Conservation (phyloP, 2,113 vertebrate genomes). For the Felis chaus region DNA sequence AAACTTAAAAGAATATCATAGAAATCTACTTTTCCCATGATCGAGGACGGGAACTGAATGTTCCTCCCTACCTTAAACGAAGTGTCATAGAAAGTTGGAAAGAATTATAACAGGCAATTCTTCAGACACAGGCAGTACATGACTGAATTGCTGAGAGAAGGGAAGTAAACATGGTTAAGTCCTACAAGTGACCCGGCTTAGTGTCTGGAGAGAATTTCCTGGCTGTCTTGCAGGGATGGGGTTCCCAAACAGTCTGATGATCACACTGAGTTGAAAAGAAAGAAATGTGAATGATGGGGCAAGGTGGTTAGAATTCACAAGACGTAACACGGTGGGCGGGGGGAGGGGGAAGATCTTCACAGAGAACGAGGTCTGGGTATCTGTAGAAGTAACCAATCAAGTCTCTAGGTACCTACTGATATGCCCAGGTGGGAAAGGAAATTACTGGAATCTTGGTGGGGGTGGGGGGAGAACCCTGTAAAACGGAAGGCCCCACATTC, state of each 20-base stretch:
- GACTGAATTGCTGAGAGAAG: background rate
- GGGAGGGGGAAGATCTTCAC: background rate
- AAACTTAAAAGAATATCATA: background rate
- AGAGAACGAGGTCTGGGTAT: background rate
- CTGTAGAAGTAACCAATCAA: background rate
- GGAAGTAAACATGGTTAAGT: too few relatives aligned
- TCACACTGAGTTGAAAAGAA: background rate
- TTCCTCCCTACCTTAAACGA: background rate
- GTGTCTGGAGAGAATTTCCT: background rate
- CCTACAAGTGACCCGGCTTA: background rate
- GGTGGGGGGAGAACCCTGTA: background rate
- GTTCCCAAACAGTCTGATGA: background rate
- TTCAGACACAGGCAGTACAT: background rate
- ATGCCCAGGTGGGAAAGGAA: background rate
- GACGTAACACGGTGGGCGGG: too few relatives aligned
- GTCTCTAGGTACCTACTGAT: background rate
- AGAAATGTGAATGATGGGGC: background rate
- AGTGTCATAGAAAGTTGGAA: background rate
- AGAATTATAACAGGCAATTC: background rate
- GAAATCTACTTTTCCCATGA: background rate
- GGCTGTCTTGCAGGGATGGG: background rate
- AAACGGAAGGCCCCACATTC: background rate
- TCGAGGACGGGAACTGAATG: background rate
- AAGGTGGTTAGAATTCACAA: background rate
- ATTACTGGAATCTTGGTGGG: background rate